A percentile compares a stretch with the other conserved stretches of the same genome.
These are phyloP conservation scores for Allochrocebus solatus DNA, from an alignment of 2,797 vertebrate genomes.

Conservation along the genomic window DNA sequence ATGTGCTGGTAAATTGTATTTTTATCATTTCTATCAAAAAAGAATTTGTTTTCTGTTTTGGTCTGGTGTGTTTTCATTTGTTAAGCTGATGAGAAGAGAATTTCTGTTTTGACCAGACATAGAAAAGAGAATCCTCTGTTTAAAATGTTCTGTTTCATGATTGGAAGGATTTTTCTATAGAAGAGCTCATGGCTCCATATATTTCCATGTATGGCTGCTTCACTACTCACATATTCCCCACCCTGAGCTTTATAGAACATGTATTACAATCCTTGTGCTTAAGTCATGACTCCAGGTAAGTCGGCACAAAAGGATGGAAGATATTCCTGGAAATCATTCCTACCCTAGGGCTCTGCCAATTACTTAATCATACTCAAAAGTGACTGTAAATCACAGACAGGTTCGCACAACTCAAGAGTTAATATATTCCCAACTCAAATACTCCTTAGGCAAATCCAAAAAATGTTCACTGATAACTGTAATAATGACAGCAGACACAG, in stretches of 20 bases:
- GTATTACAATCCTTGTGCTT: background rate
- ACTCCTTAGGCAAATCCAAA: background rate
- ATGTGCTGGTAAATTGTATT: background rate
- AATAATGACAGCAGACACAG: background rate
- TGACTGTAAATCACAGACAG: background rate
- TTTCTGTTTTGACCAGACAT: background rate
- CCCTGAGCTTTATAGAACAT: background rate
- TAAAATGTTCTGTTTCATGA: background rate
- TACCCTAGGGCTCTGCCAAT: background rate
- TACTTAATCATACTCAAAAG: background rate
- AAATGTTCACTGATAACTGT: background rate
- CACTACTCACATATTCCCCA: accelerated
- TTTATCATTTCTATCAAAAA: background rate
- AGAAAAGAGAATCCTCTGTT: background rate
- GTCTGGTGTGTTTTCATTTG: background rate
- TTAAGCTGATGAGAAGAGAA: background rate
- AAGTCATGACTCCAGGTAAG: background rate
- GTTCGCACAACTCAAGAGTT: background rate
- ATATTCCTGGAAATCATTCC: background rate
- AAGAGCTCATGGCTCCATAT: background rate
- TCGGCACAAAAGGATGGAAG: background rate
- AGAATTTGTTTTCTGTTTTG: background rate
- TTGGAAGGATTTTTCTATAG: background rate
- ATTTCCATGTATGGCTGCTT: background rate
- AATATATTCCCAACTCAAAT: background rate